A percentile compares a stretch with the other conserved stretches of the same genome.
These are phyloP conservation scores for Zhuqinia jingwanae DNA, from an alignment of 2,888 invertebrate species.

Conservation along the genomic window DNA sequence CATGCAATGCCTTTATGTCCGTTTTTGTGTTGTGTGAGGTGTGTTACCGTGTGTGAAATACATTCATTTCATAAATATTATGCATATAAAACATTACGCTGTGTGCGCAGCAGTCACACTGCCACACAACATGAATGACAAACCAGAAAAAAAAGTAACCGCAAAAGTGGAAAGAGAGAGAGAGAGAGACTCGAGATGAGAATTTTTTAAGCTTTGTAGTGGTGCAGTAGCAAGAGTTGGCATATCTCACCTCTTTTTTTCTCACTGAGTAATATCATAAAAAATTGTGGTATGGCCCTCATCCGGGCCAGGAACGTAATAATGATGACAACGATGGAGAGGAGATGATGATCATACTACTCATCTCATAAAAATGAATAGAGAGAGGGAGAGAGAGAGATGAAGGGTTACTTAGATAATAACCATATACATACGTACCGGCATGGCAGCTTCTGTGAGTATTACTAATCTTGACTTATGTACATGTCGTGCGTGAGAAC, in stretches of 20 bases:
- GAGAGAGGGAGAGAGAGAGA: neutral
- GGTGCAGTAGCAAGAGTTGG: neutral
- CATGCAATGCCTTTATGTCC: too few relatives aligned
- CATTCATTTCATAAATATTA: neutral
- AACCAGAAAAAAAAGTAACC: conserved; percentile 56
- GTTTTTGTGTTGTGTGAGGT: neutral
- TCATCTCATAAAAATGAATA: conserved; percentile 29
- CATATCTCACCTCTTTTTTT: conserved; percentile 1
- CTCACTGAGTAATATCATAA: conserved; percentile 31
- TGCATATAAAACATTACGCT: too few relatives aligned
- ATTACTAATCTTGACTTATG: conserved; percentile 49
- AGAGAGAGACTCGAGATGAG: conserved; percentile 49
- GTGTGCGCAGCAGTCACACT: neutral
- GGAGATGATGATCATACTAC: conserved; percentile 28
- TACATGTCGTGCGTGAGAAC: conserved; percentile 67
- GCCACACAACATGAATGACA: conserved; percentile 65
- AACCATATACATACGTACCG: neutral
- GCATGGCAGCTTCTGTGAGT: neutral
- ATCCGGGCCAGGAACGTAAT: conserved; percentile 66
- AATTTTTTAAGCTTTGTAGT: conserved; percentile 36
- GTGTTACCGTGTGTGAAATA: conserved; percentile 6
- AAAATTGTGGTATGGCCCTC: conserved; percentile 65
- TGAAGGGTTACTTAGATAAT: neutral
- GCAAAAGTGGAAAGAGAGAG: conserved; percentile 31
- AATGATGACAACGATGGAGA: conserved; percentile 43